Percentiles rank a stretch among this genome's conserved stretches.
Conservation (phyloP, 2,888 invertebrate species). For the Muschampia plurimacula region DNA sequence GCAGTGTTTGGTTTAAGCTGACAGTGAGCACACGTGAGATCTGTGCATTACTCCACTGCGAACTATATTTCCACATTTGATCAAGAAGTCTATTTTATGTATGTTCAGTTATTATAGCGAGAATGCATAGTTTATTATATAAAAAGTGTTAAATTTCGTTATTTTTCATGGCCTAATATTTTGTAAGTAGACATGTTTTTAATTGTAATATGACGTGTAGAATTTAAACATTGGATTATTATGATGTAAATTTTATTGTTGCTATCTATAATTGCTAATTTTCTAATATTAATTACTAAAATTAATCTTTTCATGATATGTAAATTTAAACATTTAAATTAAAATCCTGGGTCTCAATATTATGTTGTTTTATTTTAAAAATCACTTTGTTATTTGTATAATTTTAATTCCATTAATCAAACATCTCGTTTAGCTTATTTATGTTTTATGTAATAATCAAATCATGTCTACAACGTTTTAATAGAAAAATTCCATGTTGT, state of each 20-base stretch:
- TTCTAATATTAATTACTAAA: constrained; percentile 5
- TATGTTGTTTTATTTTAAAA: constrained; percentile 20
- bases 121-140: too few species aligned
- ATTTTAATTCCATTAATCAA: not conserved
- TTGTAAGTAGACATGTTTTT: not conserved
- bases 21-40: too few species aligned
- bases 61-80: not conserved
- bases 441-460: not conserved
- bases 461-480: not conserved
- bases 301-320: constrained; percentile 14
- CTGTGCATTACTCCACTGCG: not conserved
- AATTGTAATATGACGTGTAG: not conserved
- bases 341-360: constrained; percentile 27
- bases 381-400: not conserved
- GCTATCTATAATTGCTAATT: constrained; percentile 9
- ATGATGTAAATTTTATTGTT: constrained; percentile 14
- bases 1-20: too few species aligned
- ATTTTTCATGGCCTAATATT: constrained; percentile 1
- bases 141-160: not conserved
- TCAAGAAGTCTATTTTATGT: not conserved
- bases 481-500: constrained; percentile 55
- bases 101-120: too few species aligned
- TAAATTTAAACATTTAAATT: constrained; percentile 28
- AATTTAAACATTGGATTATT: not conserved
- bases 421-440: not conserved